Evolutionary conservation across 2,888 invertebrate genomes (phyloP).

Genomic region (Agriopis marginaria): DNA sequence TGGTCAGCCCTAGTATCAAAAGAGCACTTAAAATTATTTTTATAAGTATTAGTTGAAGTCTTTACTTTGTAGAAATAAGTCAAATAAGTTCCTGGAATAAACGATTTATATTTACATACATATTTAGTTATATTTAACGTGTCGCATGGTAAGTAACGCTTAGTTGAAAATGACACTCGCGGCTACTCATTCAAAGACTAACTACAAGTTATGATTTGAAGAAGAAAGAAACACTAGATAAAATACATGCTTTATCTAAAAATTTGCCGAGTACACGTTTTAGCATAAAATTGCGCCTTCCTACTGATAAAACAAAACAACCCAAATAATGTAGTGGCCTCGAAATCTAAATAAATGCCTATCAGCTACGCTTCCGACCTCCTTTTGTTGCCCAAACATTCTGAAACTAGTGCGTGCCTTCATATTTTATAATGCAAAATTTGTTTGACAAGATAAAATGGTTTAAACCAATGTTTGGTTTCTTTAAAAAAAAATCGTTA

Average conservation of each 20-base stretch:
- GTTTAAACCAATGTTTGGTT: neutral
- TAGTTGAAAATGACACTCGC: neutral
- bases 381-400: conserved; percentile 78
- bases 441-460: conserved; percentile 21
- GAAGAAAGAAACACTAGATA: neutral
- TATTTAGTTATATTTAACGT: no score
- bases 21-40: no score
- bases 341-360: conserved; percentile 84
- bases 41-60: neutral
- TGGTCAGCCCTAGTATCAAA: no score
- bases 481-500: no score
- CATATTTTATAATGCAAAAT: conserved; percentile 41
- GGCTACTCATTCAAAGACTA: no score
- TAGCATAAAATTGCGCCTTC: conserved; percentile 79
- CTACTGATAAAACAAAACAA: conserved; percentile 85
- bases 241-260: conserved; percentile 61
- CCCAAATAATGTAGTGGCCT: conserved; percentile 82
- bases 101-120: no score
- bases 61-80: no score
- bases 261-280: conserved; percentile 57
- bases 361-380: conserved; percentile 83
- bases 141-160: no score
- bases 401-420: conserved; percentile 61
- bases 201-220: no score
- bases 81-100: no score